Percentiles rank a stretch among this genome's conserved stretches.
Conservation (phyloP, 2,797 vertebrate species). For the Leuciscus waleckii region DNA sequence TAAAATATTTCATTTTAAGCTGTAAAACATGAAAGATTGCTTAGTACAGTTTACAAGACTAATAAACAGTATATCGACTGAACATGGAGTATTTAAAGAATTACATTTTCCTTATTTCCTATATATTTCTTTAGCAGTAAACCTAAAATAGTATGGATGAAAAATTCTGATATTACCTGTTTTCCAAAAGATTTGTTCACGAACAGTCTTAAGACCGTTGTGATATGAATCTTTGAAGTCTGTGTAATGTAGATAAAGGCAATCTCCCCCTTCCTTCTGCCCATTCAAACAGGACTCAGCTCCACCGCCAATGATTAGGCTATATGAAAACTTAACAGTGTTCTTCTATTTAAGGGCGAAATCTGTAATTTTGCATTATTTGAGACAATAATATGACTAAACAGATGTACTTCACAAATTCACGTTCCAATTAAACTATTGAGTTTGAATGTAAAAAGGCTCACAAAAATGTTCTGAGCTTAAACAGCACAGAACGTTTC, state of each 20-base stretch:
- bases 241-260: not conserved
- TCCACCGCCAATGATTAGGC: not conserved
- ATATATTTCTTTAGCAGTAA: not conserved
- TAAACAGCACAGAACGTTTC: not conserved
- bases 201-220: not conserved
- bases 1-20: not conserved
- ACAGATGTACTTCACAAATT: not conserved
- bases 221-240: not conserved
- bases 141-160: not conserved
- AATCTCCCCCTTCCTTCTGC: not conserved
- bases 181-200: not conserved
- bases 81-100: not conserved
- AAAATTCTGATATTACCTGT: not conserved
- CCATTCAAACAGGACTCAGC: not conserved
- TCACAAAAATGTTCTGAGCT: not conserved
- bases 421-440: not conserved
- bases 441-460: not conserved
- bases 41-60: not conserved
- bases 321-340: not conserved
- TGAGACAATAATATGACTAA: not conserved
- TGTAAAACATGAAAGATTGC: not conserved
- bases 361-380: not conserved
- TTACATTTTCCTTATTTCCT: not conserved
- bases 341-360: not conserved
- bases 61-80: not conserved